These are phyloP conservation scores for Enteromius treurensis DNA, from an alignment of 2,797 vertebrate species.

Conservation along the genomic window DNA sequence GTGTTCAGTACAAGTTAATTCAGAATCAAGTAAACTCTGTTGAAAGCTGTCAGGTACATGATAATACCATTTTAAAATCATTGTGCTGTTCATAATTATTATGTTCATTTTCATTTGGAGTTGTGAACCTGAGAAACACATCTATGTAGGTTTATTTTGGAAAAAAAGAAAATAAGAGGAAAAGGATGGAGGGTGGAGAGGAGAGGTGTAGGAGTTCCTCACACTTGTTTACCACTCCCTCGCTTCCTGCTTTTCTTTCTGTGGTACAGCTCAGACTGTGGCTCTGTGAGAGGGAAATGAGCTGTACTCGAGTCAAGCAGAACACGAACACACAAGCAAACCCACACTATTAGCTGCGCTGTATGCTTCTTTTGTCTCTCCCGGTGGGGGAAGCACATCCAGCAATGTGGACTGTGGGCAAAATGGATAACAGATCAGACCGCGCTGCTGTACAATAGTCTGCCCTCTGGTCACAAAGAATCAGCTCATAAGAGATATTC, in stretches of 20 bases:
- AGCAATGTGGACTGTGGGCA: conserved; percentile 21
- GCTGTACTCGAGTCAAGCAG: conserved; percentile 24
- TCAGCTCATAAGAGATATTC: conserved; percentile 1
- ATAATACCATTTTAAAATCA: neutral
- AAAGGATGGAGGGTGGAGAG: conserved; percentile 52
- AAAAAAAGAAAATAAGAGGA: conserved; percentile 51
- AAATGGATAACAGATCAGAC: conserved; percentile 23
- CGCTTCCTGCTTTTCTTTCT: conserved; percentile 54
- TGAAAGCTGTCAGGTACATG: neutral
- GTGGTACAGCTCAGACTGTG: conserved; percentile 32
- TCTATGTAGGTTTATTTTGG: conserved; percentile 48
- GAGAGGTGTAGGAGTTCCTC: conserved; percentile 36
- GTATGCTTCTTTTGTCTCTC: conserved; percentile 42
- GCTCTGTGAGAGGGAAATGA: conserved; percentile 48
- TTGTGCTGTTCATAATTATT: neutral
- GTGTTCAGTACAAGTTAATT: neutral
- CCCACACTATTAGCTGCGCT: conserved; percentile 17
- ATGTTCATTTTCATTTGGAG: neutral
- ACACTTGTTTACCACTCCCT: conserved; percentile 52
- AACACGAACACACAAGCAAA: conserved; percentile 12
- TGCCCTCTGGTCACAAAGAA: conserved; percentile 3
- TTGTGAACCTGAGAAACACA: conserved; percentile 12
- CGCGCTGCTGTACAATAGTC: neutral
- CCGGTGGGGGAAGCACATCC: conserved; percentile 29
- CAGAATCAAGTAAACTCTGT: neutral